A percentile compares a stretch with the other conserved stretches of the same genome.
phyloP scores from a whole-genome alignment of 2,113 vertebrate genomes.

The Actenoides lindsayi region DNA sequence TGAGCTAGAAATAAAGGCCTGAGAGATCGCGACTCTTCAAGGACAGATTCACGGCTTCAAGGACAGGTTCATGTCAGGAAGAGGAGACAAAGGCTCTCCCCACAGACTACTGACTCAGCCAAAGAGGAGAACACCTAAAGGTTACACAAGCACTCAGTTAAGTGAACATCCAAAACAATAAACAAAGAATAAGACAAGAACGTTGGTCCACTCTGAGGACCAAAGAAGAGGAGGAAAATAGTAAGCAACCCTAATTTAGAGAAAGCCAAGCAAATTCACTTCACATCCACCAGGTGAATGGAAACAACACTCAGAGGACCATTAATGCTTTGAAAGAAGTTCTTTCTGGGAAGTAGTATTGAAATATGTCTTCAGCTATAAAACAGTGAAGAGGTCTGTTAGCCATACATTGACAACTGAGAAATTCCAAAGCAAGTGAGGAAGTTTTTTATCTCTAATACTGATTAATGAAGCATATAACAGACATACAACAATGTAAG shows the following conservation, averaged over 20 bases:
- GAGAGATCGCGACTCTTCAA: not conserved
- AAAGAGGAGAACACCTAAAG: not conserved
- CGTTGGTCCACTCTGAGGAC: not conserved
- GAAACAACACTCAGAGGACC: not conserved
- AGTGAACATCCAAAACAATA: not conserved
- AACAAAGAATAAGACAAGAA: not conserved
- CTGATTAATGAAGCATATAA: not conserved
- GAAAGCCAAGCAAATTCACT: not conserved
- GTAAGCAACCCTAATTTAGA: not conserved
- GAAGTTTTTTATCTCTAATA: not conserved
- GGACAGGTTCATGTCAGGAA: not conserved
- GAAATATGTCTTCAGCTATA: not conserved
- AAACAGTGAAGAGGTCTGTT: not conserved
- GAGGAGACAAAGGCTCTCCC: not conserved
- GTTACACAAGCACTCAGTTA: not conserved
- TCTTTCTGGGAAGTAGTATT: not conserved
- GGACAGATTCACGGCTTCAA: not conserved
- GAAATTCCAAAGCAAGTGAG: not conserved
- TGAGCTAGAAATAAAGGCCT: not conserved
- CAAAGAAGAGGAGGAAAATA: not conserved
- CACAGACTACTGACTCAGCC: not conserved
- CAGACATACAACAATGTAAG: not conserved
- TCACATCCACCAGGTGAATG: not conserved
- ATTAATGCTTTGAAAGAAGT: not conserved
- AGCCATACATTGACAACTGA: not conserved